phyloP scores from a whole-genome alignment of 2,797 vertebrate species.

The Platalea minor region DNA sequence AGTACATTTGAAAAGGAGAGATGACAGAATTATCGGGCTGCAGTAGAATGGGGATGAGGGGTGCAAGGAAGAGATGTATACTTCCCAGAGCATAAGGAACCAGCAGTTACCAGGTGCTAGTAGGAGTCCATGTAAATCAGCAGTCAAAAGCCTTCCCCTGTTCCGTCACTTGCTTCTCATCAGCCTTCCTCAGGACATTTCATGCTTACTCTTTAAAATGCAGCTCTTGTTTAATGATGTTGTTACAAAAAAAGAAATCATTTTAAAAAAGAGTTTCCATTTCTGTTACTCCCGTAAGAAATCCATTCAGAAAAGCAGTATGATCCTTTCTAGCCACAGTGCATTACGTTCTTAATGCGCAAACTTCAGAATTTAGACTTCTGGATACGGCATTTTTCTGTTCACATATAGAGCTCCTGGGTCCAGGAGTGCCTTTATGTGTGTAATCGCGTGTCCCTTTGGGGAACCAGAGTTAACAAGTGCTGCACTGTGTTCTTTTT shows the following conservation, averaged over 20 bases:
- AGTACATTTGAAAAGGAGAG: not conserved
- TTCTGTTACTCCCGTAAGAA: not conserved
- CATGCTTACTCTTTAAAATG: not conserved
- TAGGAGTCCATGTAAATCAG: not conserved
- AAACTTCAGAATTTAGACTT: not conserved
- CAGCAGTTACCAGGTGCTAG: not conserved
- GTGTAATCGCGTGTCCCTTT: not conserved
- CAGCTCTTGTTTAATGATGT: not conserved
- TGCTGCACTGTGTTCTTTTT: not conserved
- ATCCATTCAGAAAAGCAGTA: not conserved
- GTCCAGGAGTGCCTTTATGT: not conserved
- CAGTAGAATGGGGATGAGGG: accelerated
- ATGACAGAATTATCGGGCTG: not conserved
- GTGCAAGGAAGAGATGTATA: not conserved
- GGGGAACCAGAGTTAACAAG: not conserved
- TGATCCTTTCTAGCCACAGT: not conserved
- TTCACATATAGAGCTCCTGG: not conserved
- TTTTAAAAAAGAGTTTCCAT: not conserved
- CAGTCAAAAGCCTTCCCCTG: not conserved
- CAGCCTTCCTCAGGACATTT: not conserved
- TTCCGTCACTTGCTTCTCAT: not conserved
- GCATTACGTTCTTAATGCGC: not conserved
- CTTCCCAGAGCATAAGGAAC: not conserved
- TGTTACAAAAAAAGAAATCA: not conserved
- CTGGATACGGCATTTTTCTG: not conserved